These are phyloP conservation scores for Parnassius mnemosyne DNA, from an alignment of 2,888 invertebrate species.

Conservation along the genomic window DNA sequence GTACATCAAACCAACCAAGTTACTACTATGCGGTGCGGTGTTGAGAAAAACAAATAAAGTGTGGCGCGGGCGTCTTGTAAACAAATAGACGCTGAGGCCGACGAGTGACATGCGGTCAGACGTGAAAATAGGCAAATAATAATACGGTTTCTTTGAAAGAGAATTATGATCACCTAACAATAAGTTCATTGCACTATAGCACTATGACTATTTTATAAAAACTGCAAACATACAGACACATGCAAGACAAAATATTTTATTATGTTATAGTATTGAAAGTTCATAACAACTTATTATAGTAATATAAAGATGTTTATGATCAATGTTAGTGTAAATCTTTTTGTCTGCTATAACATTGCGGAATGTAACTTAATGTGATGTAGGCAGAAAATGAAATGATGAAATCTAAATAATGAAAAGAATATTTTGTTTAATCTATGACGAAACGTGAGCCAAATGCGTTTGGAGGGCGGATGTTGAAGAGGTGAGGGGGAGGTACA, in stretches of 20 bases:
- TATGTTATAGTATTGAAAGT: too few relatives aligned
- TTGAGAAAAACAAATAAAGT: conserved; percentile 60
- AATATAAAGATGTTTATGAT: too few relatives aligned
- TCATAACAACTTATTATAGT: too few relatives aligned
- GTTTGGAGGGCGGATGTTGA: conserved; percentile 51
- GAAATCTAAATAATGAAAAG: neutral
- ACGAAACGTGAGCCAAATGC: conserved; percentile 67
- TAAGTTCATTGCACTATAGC: conserved; percentile 9
- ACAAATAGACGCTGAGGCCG: conserved; percentile 49
- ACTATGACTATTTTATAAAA: too few relatives aligned
- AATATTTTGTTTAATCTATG: conserved; percentile 42
- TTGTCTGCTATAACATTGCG: too few relatives aligned
- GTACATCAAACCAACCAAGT: conserved; percentile 46
- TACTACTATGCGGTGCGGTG: conserved; percentile 41
- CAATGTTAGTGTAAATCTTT: too few relatives aligned
- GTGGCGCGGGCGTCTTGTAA: conserved; percentile 54
- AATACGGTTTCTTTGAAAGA: conserved; percentile 26
- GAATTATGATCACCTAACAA: conserved; percentile 12
- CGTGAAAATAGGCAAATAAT: conserved; percentile 33
- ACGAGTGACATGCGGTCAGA: conserved; percentile 36
- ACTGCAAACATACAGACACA: too few relatives aligned
- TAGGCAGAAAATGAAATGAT: neutral
- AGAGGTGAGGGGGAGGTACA: conserved; percentile 44
- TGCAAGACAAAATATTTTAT: too few relatives aligned
- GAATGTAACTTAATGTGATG: neutral